Base-by-base conservation (phyloP, 2,888 invertebrate species). In the Graphium colonna region DNA sequence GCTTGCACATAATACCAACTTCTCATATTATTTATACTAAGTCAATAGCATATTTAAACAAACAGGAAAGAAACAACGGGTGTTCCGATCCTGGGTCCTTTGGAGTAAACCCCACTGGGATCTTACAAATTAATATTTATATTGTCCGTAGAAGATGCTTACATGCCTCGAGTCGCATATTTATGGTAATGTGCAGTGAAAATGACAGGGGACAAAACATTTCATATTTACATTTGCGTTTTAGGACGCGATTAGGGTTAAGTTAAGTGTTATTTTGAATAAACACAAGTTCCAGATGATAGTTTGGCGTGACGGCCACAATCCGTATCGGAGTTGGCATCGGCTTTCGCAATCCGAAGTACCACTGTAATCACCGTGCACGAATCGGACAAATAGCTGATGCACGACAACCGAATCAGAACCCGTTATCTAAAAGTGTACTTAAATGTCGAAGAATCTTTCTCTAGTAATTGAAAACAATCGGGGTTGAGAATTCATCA, bases 341-440 rank as follows among this genome's bases (percentile, higher is more conserved):
- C 69, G 66, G 67, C 67, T 74, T 75, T 75, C 74, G 76, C 76
- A 73, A 76, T 71, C 64, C 70, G 69, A 71, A 68, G 71, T 72
- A 73, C 79, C 9, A 62, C 64, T 60, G 62, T 67, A 79, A 81
- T 81, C 74, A 75, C 68, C 73, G 67, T 61, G 62, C 76, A 75
- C 73, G 73, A 83, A 78, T 77, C 74, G 63, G 60, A 63, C 65
- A 81, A 82, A 86, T 83, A 74, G 79, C 75, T 62, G 65, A 68
- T 64, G 77, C 87, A 85, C 85, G 84, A 85, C 74, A 75, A 62
- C 67, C 70, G 60, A 69, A 69, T 74, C 64, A 71, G 62, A 59
- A 62, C 64, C 80, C 81, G 82, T 81, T 82, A 82, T 63, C 60
- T 64, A 61, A 63, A 66, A 71, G 67, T 61, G 63, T 68, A 60